phyloP scores from a whole-genome alignment of 2,113 vertebrate genomes.

The Vombatus ursinus region DNA sequence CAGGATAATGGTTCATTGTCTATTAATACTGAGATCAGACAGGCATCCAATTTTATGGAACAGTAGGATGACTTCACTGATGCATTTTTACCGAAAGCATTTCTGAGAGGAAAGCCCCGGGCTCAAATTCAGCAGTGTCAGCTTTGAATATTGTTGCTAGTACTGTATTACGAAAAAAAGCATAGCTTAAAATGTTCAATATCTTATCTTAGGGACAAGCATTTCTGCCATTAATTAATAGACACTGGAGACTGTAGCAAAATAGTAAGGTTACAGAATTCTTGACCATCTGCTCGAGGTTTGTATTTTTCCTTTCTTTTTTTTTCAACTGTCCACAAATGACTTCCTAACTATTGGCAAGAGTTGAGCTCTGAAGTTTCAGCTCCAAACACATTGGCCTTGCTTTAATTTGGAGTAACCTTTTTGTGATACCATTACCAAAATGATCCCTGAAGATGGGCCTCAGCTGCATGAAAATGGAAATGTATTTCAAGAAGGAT shows the following conservation, averaged over 20 bases:
- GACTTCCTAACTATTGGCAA: not conserved
- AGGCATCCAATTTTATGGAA: not conserved
- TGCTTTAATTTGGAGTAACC: too few relatives aligned
- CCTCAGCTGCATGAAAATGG: not conserved
- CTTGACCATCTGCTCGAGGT: too few relatives aligned
- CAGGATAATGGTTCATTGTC: not conserved
- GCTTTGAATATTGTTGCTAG: not conserved
- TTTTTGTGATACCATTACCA: too few relatives aligned
- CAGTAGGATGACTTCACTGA: not conserved
- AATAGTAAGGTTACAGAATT: too few relatives aligned
- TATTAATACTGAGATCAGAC: not conserved
- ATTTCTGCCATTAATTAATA: not conserved
- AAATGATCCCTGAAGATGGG: not conserved
- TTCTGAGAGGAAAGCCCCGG: not conserved
- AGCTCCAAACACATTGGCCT: not conserved
- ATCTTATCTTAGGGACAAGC: not conserved
- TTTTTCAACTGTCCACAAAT: not conserved
- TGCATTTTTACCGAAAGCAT: not conserved
- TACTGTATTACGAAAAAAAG: not conserved
- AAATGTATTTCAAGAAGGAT: not conserved
- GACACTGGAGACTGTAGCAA: too few relatives aligned
- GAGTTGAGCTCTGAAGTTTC: not conserved
- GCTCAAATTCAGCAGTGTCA: not conserved
- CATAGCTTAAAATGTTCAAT: not conserved
- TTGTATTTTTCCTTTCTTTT: too few relatives aligned